Base-by-base conservation (phyloP, 2,888 invertebrate species). In the Ethmia dodecea region DNA sequence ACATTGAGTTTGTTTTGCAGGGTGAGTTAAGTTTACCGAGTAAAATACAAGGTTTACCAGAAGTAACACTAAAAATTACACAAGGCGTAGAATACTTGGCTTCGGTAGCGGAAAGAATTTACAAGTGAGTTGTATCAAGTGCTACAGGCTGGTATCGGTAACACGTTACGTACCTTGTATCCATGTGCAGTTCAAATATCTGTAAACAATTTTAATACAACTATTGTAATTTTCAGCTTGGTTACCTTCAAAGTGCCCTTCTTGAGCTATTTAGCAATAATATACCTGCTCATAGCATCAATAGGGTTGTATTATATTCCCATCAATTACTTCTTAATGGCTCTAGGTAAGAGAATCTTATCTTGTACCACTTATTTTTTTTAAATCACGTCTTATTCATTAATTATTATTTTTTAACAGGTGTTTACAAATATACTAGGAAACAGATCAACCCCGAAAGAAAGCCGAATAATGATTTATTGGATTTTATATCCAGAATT, bases 231-330 rank as follows among this genome's bases (percentile, higher is more conserved):
- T 48, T 81, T 52, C 71, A 86, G 84, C 42, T 58, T 86, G 38
- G 60, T 66, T 16, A 69, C 63, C 20, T 84, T 83, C 35, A 74
- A 79, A 45, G 72, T 84, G 4, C 83, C 84, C 0, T 83, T 75
- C 46, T 43, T 84, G 42, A 83, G 73, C 38, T 68, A 66, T 28
- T 47, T 83, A 13, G 43, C 71, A 3, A 77, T 84, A 63, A 25
- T 61, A 1, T 34, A 79, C 35, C 51, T 86, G 12, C 18, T 66
- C 1, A 31, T 47, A 0, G 43, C 64, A 1, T 64, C 83, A 4
- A 34, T 60, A 2, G 55, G 52, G 1, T 44, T 84, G 11, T 80
- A 76, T 49, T 50, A 63, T 8, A 46, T 84, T 18, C 75, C 78
- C 0, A 62, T 65, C 28, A 83, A 78, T 42, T 80, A 76, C 35